Conservation (phyloP, 2,797 vertebrate genomes). For the Lerista edwardsae region DNA sequence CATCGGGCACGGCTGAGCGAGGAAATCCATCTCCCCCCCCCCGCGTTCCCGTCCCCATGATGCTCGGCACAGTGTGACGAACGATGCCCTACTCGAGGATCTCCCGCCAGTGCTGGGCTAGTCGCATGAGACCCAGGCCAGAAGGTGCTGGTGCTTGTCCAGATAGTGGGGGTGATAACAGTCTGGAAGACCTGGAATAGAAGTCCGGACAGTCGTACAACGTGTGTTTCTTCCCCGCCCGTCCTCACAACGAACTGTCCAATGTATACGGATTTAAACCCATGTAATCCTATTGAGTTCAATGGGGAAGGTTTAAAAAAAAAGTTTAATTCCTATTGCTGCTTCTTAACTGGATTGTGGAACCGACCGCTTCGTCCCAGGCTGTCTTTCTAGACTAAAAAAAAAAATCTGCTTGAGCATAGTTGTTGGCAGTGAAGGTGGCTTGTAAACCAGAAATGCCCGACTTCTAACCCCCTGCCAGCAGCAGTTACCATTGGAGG, state of each 20-base stretch:
- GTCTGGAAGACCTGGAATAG: not conserved
- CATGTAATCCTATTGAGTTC: not conserved
- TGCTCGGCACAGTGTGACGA: conserved; percentile 53
- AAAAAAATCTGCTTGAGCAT: not conserved
- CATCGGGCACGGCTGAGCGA: too few relatives aligned
- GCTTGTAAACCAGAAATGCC: not conserved
- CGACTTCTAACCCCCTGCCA: too few relatives aligned
- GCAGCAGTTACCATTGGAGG: not conserved
- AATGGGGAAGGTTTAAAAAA: not conserved
- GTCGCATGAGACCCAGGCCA: conserved; percentile 30
- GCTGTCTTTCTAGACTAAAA: not conserved
- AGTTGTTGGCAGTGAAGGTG: not conserved
- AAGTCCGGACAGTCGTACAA: not conserved
- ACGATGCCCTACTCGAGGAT: conserved; percentile 39
- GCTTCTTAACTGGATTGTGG: not conserved
- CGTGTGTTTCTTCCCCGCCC: not conserved
- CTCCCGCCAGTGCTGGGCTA: conserved; percentile 50
- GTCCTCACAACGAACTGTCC: not conserved
- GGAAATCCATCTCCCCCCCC: too few relatives aligned
- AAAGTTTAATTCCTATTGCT: not conserved
- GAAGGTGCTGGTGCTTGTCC: conserved; percentile 42
- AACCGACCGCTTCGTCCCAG: not conserved
- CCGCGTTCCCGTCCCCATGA: too few relatives aligned
- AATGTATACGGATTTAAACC: not conserved
- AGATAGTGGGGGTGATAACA: not conserved